phyloP scores from a whole-genome alignment of 2,888 invertebrate genomes.

The Drosophila paucipuncta region DNA sequence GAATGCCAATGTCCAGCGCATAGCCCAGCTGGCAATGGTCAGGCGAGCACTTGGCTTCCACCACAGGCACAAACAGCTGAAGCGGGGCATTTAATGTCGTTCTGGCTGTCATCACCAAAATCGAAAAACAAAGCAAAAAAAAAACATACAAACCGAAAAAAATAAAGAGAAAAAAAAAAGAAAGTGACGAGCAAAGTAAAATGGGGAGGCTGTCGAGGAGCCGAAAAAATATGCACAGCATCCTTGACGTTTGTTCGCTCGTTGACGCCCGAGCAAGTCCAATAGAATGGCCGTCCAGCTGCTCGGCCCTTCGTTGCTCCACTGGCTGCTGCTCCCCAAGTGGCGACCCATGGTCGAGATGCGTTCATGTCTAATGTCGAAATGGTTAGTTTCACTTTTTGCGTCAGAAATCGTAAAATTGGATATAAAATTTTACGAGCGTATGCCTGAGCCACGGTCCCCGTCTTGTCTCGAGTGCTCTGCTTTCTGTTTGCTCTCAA shows the following conservation, averaged over 20 bases:
- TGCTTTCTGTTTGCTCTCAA: constrained; percentile 66
- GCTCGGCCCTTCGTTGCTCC: neutral
- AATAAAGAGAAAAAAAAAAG: neutral
- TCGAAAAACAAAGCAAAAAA: constrained; percentile 56
- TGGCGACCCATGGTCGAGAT: constrained; percentile 60
- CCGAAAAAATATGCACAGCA: constrained; percentile 67
- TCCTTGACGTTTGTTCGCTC: constrained; percentile 81
- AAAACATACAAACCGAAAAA: neutral
- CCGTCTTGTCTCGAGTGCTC: constrained; percentile 54
- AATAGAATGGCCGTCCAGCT: constrained; percentile 28
- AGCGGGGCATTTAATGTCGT: constrained; percentile 80
- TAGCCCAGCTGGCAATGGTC: constrained; percentile 57
- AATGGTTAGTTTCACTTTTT: constrained; percentile 82
- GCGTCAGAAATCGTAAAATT: constrained; percentile 81
- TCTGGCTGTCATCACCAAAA: constrained; percentile 80
- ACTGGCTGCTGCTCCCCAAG: constrained; percentile 8
- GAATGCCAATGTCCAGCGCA: constrained; percentile 52
- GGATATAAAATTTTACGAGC: constrained; percentile 82
- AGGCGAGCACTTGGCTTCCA: constrained; percentile 47
- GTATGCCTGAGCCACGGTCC: constrained; percentile 53
- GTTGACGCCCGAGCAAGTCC: constrained; percentile 70
- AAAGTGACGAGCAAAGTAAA: constrained; percentile 38
- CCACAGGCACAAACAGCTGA: constrained; percentile 72
- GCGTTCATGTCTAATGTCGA: constrained; percentile 81
- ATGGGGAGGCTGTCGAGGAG: neutral